Percentiles rank a stretch among this genome's conserved stretches.
These are phyloP conservation scores for Myotis lucifugus DNA, from an alignment of 2,113 vertebrate species.

Conservation along the genomic window DNA sequence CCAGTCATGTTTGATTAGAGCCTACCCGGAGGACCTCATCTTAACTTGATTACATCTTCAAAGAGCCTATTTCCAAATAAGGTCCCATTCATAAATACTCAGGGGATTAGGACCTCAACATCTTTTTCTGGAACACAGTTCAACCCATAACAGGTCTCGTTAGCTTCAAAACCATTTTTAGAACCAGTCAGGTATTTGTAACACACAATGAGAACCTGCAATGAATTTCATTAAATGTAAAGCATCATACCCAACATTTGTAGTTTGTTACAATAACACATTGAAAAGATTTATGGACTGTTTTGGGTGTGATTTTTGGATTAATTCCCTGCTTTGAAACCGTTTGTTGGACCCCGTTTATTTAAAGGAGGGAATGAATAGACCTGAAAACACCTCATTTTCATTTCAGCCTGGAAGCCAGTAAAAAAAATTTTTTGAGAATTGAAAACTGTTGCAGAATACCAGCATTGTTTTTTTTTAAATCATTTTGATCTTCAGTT, in stretches of 20 bases:
- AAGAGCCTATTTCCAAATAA: conserved; percentile 40
- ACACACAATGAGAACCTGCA: neutral
- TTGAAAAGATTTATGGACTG: conserved; percentile 59
- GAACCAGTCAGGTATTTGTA: conserved; percentile 44
- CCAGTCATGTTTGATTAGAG: neutral
- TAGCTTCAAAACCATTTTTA: neutral
- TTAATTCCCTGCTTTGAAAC: conserved; percentile 68
- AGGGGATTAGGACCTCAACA: neutral
- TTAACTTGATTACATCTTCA: neutral
- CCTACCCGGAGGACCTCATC: neutral
- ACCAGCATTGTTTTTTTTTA: neutral
- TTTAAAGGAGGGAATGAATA: conserved; percentile 54
- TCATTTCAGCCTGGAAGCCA: neutral
- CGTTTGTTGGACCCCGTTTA: conserved; percentile 51
- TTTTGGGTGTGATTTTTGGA: conserved; percentile 63
- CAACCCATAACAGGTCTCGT: neutral
- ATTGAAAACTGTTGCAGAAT: neutral
- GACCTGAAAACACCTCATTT: conserved; percentile 63
- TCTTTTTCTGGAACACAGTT: neutral
- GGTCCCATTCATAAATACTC: neutral
- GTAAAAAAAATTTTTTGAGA: neutral
- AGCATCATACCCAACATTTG: conserved; percentile 56
- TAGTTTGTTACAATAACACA: conserved; percentile 58
- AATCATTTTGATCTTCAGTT: neutral
- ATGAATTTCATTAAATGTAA: conserved; percentile 41